phyloP scores from a whole-genome alignment of 1,140 invertebrate genomes.

The Leptopilina boulardi region DNA sequence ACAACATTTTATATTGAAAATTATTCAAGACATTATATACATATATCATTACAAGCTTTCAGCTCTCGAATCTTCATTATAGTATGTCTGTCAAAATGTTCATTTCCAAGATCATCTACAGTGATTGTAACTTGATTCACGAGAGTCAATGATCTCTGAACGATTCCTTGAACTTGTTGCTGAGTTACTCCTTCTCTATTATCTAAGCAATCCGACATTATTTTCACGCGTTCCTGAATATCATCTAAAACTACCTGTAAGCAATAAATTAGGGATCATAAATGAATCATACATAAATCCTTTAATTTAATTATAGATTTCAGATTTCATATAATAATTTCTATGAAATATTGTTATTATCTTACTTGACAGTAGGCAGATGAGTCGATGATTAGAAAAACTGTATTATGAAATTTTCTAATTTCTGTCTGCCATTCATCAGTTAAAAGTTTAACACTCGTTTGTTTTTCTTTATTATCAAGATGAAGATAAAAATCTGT shows the following conservation, averaged over 20 bases:
- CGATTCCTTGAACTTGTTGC: constrained; percentile 63
- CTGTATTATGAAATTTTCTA: constrained; percentile 75
- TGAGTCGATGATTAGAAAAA: constrained; percentile 82
- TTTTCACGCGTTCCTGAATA: constrained; percentile 63
- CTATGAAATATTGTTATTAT: neutral
- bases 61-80: constrained; percentile 70
- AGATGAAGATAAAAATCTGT: constrained; percentile 73
- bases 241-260: constrained; percentile 68
- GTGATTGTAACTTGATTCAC: constrained; percentile 66
- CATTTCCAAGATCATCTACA: constrained; percentile 70
- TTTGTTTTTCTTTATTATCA: constrained; percentile 67
- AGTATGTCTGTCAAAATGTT: constrained; percentile 68
- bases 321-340: too few species aligned
- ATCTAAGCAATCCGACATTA: constrained; percentile 67
- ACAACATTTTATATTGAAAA: constrained; percentile 6
- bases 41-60: constrained; percentile 66
- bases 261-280: constrained; percentile 13
- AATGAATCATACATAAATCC: too few species aligned
- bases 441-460: constrained; percentile 74
- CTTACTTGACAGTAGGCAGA: constrained; percentile 80
- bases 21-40: neutral
- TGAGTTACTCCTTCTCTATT: constrained; percentile 65
- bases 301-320: too few species aligned
- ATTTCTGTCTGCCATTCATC: constrained; percentile 79
- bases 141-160: constrained; percentile 67